phyloP scores from a whole-genome alignment of 2,797 vertebrate genomes.

The Ceyx erithaca region DNA sequence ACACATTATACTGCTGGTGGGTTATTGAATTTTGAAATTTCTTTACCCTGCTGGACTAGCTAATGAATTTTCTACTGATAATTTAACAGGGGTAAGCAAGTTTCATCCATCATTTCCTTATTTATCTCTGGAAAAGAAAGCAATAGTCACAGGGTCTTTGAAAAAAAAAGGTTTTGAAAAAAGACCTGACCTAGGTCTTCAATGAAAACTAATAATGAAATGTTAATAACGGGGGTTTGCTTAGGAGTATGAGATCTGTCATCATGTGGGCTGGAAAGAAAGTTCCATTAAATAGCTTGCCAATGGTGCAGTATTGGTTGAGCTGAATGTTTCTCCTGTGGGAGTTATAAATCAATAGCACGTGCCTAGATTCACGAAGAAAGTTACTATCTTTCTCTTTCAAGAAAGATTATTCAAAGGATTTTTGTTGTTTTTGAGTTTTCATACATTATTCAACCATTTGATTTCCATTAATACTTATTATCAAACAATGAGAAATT shows the following conservation, averaged over 20 bases:
- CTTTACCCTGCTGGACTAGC: background rate
- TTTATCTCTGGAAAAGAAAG: slow-evolving; percentile 33
- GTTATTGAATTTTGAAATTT: slow-evolving; percentile 31
- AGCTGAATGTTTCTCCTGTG: background rate
- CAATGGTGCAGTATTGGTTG: background rate
- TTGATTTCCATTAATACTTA: background rate
- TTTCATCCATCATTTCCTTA: slow-evolving; percentile 47
- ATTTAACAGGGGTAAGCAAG: background rate
- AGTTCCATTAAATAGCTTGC: slow-evolving; percentile 14
- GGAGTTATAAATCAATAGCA: slow-evolving; percentile 18
- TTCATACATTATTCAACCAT: background rate
- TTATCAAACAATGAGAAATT: background rate
- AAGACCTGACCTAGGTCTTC: background rate
- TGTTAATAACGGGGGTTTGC: slow-evolving; percentile 10
- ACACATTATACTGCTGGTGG: background rate
- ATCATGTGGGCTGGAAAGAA: background rate
- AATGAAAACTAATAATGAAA: slow-evolving; percentile 29
- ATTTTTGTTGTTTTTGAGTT: background rate
- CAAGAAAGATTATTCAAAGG: background rate
- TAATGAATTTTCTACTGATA: slow-evolving; percentile 16
- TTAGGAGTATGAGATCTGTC: background rate
- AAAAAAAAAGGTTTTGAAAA: background rate
- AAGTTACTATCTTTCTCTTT: background rate
- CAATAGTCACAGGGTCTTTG: background rate
- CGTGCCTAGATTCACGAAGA: background rate